phyloP scores from a whole-genome alignment of 2,888 invertebrate species.

The Callyntrura sp. region DNA sequence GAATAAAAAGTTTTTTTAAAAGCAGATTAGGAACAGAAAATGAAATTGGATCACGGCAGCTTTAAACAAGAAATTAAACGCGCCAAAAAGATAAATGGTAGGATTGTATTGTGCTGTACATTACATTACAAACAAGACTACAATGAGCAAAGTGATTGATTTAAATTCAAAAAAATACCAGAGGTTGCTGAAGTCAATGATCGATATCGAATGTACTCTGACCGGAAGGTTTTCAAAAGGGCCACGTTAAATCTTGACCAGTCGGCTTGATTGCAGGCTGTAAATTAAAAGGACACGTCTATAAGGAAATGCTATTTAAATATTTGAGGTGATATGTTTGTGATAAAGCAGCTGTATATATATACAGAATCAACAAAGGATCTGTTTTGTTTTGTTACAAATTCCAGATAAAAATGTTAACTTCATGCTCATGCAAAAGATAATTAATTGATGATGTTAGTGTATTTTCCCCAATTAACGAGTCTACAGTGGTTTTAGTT shows the following conservation, averaged over 20 bases:
- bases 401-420: too few relatives aligned
- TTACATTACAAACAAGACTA: not conserved
- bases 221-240: slow-evolving; percentile 93
- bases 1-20: slow-evolving; percentile 6
- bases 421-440: not conserved
- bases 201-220: slow-evolving; percentile 87
- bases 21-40: not conserved
- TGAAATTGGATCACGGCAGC: slow-evolving; percentile 56
- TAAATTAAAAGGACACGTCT: slow-evolving; percentile 48
- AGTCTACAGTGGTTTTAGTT: not conserved
- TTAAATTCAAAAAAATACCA: slow-evolving; percentile 45
- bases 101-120: not conserved
- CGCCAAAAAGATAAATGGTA: not conserved
- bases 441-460: too few relatives aligned
- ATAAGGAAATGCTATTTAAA: not conserved
- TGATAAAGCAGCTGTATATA: not conserved
- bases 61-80: slow-evolving; percentile 26
- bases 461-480: not conserved
- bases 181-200: slow-evolving; percentile 85
- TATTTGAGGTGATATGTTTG: not conserved
- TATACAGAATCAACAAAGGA: not conserved
- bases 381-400: not conserved
- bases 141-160: not conserved
- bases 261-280: slow-evolving; percentile 91
- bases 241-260: slow-evolving; percentile 93